Evolutionary conservation across 2,888 invertebrate genomes (phyloP).

Genomic region (Apotomis capreana): DNA sequence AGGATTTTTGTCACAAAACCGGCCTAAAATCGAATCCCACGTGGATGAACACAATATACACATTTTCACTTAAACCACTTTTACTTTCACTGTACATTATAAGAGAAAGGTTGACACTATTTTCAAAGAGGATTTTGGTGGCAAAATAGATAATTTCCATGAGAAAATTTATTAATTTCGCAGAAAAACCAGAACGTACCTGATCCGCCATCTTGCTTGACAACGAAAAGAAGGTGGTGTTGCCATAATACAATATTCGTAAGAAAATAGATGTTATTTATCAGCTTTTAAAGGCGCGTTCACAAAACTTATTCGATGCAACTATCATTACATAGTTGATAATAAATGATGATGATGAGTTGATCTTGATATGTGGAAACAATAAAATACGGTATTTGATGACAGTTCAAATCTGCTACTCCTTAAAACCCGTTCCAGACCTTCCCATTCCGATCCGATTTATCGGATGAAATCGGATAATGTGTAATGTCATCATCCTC

Average conservation of each 20-base stretch:
- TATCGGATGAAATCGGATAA: too few species aligned
- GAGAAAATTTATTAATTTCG: conserved; percentile 52
- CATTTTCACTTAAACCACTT: conserved; percentile 55
- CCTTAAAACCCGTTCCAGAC: too few species aligned
- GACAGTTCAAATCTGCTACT: too few species aligned
- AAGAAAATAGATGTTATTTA: conserved; percentile 1
- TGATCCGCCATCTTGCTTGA: conserved; percentile 91
- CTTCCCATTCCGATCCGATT: too few species aligned
- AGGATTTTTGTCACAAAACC: conserved; percentile 25
- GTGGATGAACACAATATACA: conserved; percentile 59
- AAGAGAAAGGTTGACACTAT: conserved; percentile 3
- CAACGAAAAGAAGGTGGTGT: conserved; percentile 76
- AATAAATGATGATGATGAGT: too few species aligned
- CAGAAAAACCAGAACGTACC: conserved; percentile 82
- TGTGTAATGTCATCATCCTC: too few species aligned
- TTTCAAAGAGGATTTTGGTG: conserved; percentile 1
- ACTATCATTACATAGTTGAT: too few species aligned
- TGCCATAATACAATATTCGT: conserved; percentile 18
- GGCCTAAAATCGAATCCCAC: conserved; percentile 55
- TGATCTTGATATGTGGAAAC: too few species aligned
- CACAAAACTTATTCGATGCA: not conserved
- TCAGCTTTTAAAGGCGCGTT: conserved; percentile 5
- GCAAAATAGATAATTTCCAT: conserved; percentile 27
- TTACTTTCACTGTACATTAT: conserved; percentile 14
- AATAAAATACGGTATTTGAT: too few species aligned